Percentiles rank a stretch among this genome's conserved stretches.
These are phyloP conservation scores for Syrista parreyssii DNA, from an alignment of 2,888 invertebrate species.

Conservation along the genomic window DNA sequence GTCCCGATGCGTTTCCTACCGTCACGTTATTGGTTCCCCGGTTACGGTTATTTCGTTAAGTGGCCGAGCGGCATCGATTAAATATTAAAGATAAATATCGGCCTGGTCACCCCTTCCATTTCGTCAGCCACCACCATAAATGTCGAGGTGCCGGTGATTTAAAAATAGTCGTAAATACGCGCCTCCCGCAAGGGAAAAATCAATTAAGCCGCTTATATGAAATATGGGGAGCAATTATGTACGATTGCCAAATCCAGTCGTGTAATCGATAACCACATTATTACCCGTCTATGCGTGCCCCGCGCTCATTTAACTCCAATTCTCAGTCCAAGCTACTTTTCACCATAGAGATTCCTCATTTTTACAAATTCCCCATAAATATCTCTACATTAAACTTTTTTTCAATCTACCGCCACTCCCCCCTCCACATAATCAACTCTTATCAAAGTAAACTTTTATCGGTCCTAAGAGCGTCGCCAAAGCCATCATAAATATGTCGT, in stretches of 20 bases:
- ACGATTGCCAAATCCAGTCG: slow-evolving; percentile 54
- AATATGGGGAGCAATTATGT: slow-evolving; percentile 61
- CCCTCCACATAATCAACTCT: background rate
- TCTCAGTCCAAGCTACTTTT: background rate
- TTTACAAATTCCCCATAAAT: background rate
- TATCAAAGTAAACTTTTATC: background rate
- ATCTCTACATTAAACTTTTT: background rate
- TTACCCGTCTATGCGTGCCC: background rate
- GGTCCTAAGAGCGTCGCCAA: too few species aligned
- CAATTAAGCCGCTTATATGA: slow-evolving; percentile 62
- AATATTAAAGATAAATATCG: background rate
- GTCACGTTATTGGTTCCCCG: background rate
- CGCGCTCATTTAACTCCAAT: background rate
- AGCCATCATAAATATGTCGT: too few species aligned
- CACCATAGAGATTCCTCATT: background rate
- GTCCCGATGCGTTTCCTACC: background rate
- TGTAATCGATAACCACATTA: background rate
- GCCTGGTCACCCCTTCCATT: slow-evolving; percentile 11
- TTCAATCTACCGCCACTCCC: background rate
- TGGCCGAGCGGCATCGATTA: background rate
- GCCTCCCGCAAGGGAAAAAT: slow-evolving; percentile 50
- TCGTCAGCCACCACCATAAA: slow-evolving; percentile 50
- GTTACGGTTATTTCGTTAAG: background rate
- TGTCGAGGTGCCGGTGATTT: slow-evolving; percentile 42
- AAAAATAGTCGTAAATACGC: slow-evolving; percentile 40